phyloP scores from a whole-genome alignment of 2,113 vertebrate species.

The Coryphaenoides rupestris region DNA sequence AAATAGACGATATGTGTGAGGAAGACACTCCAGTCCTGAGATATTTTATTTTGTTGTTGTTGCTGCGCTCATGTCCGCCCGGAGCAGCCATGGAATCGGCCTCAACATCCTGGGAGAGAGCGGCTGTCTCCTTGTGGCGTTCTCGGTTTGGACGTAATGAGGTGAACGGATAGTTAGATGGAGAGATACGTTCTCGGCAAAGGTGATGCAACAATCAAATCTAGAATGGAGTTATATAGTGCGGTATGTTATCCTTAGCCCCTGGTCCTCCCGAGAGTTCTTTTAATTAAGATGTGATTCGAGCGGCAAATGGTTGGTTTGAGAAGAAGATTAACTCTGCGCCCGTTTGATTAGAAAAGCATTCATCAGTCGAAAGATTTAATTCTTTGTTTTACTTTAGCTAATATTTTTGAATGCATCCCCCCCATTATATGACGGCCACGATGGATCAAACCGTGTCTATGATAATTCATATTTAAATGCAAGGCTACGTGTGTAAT shows the following conservation, averaged over 20 bases:
- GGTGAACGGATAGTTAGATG: too few species aligned
- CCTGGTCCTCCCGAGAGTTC: constrained; percentile 29
- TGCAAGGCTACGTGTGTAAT: too few species aligned
- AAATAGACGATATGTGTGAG: too few species aligned
- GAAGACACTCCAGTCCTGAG: constrained; percentile 37
- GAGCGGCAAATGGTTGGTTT: constrained; percentile 52
- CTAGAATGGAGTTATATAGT: constrained; percentile 17
- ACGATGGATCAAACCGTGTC: too few species aligned
- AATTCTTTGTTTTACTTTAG: not conserved
- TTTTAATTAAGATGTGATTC: constrained; percentile 51
- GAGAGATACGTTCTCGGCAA: not conserved
- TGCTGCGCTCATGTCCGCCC: constrained; percentile 42
- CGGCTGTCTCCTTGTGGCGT: constrained; percentile 6
- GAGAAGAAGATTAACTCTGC: constrained; percentile 51
- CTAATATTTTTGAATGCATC: not conserved
- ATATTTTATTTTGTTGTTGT: too few species aligned
- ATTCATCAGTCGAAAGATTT: constrained; percentile 16
- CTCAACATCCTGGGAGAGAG: constrained; percentile 29
- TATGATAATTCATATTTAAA: too few species aligned
- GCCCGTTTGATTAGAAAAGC: constrained; percentile 53
- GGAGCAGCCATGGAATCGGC: constrained; percentile 48
- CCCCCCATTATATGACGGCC: too few species aligned
- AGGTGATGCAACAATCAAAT: constrained; percentile 17
- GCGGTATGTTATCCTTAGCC: constrained; percentile 19
- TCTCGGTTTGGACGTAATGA: constrained; percentile 10